These are phyloP conservation scores for Archips crataeganus DNA, from an alignment of 2,888 invertebrate species.

Conservation along the genomic window DNA sequence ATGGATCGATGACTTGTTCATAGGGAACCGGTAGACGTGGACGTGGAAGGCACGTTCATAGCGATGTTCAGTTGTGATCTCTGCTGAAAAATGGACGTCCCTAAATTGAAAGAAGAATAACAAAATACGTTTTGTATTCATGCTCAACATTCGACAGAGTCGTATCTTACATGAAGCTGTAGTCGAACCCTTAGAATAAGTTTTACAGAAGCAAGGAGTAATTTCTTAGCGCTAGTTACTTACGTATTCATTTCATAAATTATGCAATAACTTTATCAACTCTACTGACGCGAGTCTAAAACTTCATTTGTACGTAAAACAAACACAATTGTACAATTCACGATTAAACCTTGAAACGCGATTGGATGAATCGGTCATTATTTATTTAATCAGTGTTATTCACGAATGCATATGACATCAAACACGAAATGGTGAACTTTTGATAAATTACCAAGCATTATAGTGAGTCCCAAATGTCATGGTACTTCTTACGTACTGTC, in stretches of 20 bases:
- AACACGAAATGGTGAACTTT: constrained; percentile 32
- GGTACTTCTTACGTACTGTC: constrained; percentile 23
- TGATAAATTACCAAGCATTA: constrained; percentile 36
- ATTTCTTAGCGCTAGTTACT: neutral
- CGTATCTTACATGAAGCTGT: neutral
- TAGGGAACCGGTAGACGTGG: too few relatives aligned
- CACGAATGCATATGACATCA: constrained; percentile 38
- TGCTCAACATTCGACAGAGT: neutral
- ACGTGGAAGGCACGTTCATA: too few relatives aligned
- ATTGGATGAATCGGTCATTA: constrained; percentile 38
- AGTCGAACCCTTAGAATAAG: neutral
- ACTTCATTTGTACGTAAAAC: constrained; percentile 11
- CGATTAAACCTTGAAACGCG: constrained; percentile 30
- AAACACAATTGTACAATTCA: constrained; percentile 4
- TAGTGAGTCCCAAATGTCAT: constrained; percentile 37
- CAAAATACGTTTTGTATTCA: neutral
- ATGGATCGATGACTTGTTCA: too few relatives aligned
- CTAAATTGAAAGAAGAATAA: neutral
- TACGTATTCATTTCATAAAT: too few relatives aligned
- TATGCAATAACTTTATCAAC: neutral
- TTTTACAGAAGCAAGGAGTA: neutral
- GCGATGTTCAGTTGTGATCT: too few relatives aligned
- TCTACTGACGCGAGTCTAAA: neutral
- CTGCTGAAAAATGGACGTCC: too few relatives aligned
- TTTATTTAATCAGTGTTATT: constrained; percentile 41